Evolutionary conservation across 2,888 invertebrate genomes (phyloP).

Genomic region (Acleris cristana): DNA sequence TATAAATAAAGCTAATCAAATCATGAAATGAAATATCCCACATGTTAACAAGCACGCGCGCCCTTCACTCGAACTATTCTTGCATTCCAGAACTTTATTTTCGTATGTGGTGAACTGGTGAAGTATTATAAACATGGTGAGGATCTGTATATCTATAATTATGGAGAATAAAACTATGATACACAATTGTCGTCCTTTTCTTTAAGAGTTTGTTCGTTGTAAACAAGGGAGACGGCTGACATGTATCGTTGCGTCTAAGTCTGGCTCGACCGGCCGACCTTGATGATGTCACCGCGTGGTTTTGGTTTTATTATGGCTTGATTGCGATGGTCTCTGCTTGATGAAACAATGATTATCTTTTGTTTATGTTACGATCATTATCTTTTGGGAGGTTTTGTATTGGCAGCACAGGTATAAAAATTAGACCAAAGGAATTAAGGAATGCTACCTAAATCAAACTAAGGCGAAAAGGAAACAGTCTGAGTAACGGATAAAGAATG

Average conservation of each 20-base stretch:
- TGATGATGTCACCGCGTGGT: constrained; percentile 74
- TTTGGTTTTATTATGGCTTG: constrained; percentile 56
- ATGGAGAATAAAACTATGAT: neutral
- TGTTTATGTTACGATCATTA: constrained; percentile 43
- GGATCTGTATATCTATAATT: constrained; percentile 1
- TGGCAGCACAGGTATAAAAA: constrained; percentile 3
- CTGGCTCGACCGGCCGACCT: constrained; percentile 61
- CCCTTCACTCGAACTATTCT: constrained; percentile 40
- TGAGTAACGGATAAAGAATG: too few species aligned
- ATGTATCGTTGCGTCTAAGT: constrained; percentile 11
- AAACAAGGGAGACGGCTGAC: constrained; percentile 10
- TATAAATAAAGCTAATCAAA: neutral
- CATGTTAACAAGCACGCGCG: constrained; percentile 35
- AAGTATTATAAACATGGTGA: constrained; percentile 18
- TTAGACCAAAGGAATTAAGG: neutral
- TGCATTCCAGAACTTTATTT: constrained; percentile 39
- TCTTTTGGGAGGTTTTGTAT: neutral
- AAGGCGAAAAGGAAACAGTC: too few species aligned
- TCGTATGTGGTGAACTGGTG: constrained; percentile 24
- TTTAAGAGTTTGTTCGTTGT: constrained; percentile 8
- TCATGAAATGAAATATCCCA: constrained; percentile 35
- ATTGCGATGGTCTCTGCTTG: constrained; percentile 44
- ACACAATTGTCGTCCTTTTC: constrained; percentile 6
- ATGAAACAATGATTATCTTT: constrained; percentile 44
- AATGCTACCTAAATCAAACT: neutral